Percentiles rank a stretch among this genome's conserved stretches.
These are phyloP conservation scores for Pardalotus punctatus DNA, from an alignment of 2,113 vertebrate genomes.

Conservation along the genomic window DNA sequence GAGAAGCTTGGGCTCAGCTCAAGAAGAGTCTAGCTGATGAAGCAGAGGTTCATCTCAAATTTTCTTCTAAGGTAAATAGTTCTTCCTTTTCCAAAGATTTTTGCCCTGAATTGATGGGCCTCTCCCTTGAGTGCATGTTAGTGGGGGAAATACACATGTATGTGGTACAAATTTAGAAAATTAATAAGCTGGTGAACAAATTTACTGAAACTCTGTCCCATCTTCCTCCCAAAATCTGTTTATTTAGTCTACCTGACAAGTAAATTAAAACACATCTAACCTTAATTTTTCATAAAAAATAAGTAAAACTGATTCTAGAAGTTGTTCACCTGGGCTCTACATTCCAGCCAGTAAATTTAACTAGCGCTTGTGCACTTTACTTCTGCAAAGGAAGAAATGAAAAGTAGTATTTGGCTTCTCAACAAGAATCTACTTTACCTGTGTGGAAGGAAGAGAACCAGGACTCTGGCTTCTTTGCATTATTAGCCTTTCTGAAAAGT, in stretches of 20 bases:
- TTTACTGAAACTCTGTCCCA: background rate
- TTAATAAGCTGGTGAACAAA: background rate
- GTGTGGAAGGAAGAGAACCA: background rate
- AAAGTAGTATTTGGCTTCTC: background rate
- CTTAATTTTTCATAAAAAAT: background rate
- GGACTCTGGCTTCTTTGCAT: background rate
- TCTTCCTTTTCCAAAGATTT: background rate
- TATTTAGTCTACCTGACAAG: background rate
- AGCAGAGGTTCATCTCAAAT: constrained; percentile 96
- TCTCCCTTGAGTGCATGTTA: background rate
- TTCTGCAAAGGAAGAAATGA: background rate
- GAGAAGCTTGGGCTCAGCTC: constrained; percentile 93
- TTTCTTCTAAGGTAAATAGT: constrained; percentile 91
- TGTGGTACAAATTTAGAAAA: background rate
- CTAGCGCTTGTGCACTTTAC: background rate
- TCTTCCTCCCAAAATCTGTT: background rate
- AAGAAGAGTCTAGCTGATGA: constrained; percentile 97
- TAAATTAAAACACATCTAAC: background rate
- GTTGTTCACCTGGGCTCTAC: background rate
- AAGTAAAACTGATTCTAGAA: background rate
- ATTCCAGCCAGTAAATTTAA: background rate
- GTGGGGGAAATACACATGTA: background rate
- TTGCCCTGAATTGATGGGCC: background rate
- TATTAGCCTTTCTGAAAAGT: background rate
- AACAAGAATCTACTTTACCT: background rate